Evolutionary conservation across 2,113 vertebrate genomes (phyloP).

Genomic region (Prunella fulvescens): DNA sequence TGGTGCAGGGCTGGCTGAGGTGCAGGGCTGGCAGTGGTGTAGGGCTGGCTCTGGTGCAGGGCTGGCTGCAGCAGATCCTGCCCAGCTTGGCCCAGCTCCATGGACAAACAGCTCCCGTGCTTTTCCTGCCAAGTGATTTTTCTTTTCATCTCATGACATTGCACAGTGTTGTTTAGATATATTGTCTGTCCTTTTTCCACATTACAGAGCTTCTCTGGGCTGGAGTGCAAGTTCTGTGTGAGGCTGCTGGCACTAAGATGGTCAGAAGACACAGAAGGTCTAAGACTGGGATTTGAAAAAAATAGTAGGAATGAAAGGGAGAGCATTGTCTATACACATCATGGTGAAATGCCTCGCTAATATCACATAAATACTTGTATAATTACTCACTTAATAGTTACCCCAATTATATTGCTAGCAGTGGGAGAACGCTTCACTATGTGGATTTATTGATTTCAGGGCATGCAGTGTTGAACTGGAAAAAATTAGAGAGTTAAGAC

Average conservation of each 20-base stretch:
- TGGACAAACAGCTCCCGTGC: not conserved
- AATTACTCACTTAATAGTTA: not conserved
- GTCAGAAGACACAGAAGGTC: not conserved
- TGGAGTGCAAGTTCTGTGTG: not conserved
- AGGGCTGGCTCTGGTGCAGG: too few species aligned
- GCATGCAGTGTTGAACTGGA: not conserved
- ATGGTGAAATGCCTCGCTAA: not conserved
- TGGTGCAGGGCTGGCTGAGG: not conserved
- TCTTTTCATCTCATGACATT: not conserved
- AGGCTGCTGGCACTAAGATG: not conserved
- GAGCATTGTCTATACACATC: not conserved
- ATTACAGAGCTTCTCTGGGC: not conserved
- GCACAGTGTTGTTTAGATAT: not conserved
- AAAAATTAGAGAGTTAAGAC: not conserved
- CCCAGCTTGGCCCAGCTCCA: not conserved
- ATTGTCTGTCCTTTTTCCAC: not conserved
- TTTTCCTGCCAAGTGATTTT: not conserved
- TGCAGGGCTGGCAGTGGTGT: rapidly evolving
- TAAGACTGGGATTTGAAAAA: not conserved
- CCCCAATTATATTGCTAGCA: not conserved
- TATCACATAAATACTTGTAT: not conserved
- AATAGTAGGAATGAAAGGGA: not conserved
- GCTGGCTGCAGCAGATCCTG: not conserved
- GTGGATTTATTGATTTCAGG: conserved; percentile 15
- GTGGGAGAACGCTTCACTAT: not conserved